Conservation (phyloP, 2,113 vertebrate genomes). For the Notarius quadriscutis region DNA sequence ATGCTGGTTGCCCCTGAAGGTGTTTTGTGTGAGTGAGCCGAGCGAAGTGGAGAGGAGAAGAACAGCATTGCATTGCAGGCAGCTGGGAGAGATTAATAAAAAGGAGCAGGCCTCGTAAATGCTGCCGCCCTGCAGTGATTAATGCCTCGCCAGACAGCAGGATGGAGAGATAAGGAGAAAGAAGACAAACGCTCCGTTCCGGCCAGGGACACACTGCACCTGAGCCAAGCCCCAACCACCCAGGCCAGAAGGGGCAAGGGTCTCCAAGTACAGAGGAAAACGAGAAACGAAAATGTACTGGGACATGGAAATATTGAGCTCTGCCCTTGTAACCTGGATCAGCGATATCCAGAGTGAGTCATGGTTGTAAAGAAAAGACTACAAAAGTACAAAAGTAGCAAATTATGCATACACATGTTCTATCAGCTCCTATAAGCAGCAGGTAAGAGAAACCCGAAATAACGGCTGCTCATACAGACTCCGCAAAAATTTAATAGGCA, state of each 20-base stretch:
- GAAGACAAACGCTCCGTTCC: conserved; percentile 50
- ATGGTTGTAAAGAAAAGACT: conserved; percentile 1
- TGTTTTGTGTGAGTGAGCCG: conserved; percentile 50
- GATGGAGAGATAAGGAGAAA: conserved; percentile 52
- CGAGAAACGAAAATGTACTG: not conserved
- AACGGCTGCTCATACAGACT: conserved; percentile 22
- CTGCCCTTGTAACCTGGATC: not conserved
- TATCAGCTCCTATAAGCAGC: not conserved
- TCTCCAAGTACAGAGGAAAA: conserved; percentile 36
- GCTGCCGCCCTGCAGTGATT: conserved; percentile 51
- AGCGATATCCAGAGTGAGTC: not conserved
- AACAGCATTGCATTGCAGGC: conserved; percentile 32
- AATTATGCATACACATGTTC: not conserved
- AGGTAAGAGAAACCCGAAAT: conserved; percentile 30
- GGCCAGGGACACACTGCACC: conserved; percentile 31
- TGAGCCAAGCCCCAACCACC: conserved; percentile 29
- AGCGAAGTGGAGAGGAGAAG: conserved; percentile 25
- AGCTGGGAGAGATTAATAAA: conserved; percentile 63
- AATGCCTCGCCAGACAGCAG: conserved; percentile 49
- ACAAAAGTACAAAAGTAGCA: conserved; percentile 12
- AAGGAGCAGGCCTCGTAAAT: conserved; percentile 43
- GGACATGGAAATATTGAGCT: conserved; percentile 2
- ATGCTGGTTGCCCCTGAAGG: conserved; percentile 48
- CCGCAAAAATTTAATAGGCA: conserved; percentile 25
- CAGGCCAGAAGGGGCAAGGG: conserved; percentile 40